Conservation (phyloP, 2,113 vertebrate species). For the Mustela nigripes region DNA sequence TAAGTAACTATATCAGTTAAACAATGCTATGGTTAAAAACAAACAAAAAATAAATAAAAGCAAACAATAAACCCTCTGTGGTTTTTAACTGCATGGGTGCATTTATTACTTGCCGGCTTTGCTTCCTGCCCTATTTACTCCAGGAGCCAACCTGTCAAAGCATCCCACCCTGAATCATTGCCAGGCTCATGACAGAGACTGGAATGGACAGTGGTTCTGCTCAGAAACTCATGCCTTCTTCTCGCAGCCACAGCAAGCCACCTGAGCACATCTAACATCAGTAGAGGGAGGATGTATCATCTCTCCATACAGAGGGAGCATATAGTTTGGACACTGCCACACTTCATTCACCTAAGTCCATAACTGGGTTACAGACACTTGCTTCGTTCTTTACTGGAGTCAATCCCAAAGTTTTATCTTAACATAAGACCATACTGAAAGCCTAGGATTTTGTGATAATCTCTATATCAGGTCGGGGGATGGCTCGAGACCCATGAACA, state of each 20-base stretch:
- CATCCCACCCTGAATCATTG: not conserved
- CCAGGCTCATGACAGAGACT: not conserved
- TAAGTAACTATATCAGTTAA: not conserved
- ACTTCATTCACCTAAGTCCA: not conserved
- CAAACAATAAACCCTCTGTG: not conserved
- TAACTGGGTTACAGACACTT: not conserved
- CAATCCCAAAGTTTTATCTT: not conserved
- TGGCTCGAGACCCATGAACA: not conserved
- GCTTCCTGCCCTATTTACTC: not conserved
- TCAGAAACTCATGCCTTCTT: not conserved
- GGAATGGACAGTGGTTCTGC: not conserved
- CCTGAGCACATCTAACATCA: not conserved
- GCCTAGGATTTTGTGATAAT: not conserved
- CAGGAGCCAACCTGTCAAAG: not conserved
- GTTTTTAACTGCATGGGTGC: not conserved
- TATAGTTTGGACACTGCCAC: not conserved
- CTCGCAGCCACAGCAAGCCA: not conserved
- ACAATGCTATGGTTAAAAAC: not conserved
- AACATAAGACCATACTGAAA: not conserved
- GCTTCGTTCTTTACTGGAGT: not conserved
- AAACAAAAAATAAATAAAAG: not conserved
- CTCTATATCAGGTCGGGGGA: not conserved
- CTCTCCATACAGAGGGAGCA: not conserved
- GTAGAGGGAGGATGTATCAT: fast-evolving
- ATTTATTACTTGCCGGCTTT: not conserved